Evolutionary conservation across 2,797 vertebrate genomes (phyloP).

Genomic region (Sarcoramphus papa): DNA sequence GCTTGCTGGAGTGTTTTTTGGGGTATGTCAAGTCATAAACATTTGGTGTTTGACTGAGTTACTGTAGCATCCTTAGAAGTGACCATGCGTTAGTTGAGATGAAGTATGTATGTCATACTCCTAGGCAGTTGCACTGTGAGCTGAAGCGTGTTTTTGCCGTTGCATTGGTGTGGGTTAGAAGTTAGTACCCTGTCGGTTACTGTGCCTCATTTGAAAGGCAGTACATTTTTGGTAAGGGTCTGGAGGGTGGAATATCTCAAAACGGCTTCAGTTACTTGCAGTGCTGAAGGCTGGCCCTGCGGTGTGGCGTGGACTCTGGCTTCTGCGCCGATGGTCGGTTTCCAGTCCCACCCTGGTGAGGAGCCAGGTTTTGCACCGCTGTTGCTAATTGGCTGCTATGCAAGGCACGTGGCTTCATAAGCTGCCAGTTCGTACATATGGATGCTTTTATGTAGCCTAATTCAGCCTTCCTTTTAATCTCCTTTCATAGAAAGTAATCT

Average conservation of each 20-base stretch:
- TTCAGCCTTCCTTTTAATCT: conserved; percentile 23
- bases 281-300: neutral
- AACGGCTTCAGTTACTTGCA: neutral
- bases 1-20: neutral
- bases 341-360: neutral
- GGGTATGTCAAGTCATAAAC: neutral
- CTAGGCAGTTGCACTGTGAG: neutral
- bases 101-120: accelerated
- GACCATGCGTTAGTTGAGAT: neutral
- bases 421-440: neutral
- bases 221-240: neutral
- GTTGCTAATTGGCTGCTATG: neutral
- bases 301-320: neutral
- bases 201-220: neutral
- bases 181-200: neutral
- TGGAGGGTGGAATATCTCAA: neutral
- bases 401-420: neutral
- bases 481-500: neutral
- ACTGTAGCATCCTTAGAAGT: neutral
- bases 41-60: neutral
- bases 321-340: accelerated
- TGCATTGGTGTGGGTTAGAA: neutral
- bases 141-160: neutral
- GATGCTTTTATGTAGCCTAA: neutral
- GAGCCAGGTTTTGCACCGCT: neutral